Conservation (phyloP, 2,888 invertebrate genomes). For the Pyrochroa serraticornis region DNA sequence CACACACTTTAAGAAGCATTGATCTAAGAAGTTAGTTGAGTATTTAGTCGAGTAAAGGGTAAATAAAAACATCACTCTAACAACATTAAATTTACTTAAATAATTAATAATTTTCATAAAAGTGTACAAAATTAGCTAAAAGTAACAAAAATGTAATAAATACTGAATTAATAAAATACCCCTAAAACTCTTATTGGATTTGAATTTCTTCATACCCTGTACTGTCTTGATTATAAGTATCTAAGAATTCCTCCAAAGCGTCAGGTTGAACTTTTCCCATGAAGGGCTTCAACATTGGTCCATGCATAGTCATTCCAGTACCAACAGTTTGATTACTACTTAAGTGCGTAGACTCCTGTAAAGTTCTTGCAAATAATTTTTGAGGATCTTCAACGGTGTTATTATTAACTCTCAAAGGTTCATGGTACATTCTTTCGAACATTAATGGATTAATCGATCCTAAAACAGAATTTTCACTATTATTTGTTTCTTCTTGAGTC, state of each 20-base stretch:
- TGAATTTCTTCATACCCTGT: background rate
- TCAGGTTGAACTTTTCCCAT: constrained; percentile 35
- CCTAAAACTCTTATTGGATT: no score
- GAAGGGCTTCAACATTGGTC: constrained; percentile 36
- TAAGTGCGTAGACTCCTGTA: background rate
- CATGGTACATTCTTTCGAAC: constrained; percentile 41
- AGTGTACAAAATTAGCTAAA: background rate
- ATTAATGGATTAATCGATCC: constrained; percentile 41
- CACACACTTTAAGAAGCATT: no score
- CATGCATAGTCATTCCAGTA: constrained; percentile 27
- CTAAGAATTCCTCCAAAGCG: constrained; percentile 20
- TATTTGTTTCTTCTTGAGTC: background rate
- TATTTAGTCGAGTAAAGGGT: no score
- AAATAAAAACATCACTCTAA: no score
- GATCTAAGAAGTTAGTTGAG: no score
- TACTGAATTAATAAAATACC: background rate
- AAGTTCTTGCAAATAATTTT: background rate
- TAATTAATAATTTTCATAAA: background rate
- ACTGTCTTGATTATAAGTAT: constrained; percentile 10
- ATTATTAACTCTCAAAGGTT: constrained; percentile 28
- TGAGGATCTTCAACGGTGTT: background rate
- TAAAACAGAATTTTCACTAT: constrained; percentile 29
- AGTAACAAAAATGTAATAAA: background rate
- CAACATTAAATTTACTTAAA: no score
- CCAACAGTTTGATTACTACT: constrained; percentile 15